phyloP scores from a whole-genome alignment of 64 coral and sea anemone genomes.

The Platygyra sinensis region DNA sequence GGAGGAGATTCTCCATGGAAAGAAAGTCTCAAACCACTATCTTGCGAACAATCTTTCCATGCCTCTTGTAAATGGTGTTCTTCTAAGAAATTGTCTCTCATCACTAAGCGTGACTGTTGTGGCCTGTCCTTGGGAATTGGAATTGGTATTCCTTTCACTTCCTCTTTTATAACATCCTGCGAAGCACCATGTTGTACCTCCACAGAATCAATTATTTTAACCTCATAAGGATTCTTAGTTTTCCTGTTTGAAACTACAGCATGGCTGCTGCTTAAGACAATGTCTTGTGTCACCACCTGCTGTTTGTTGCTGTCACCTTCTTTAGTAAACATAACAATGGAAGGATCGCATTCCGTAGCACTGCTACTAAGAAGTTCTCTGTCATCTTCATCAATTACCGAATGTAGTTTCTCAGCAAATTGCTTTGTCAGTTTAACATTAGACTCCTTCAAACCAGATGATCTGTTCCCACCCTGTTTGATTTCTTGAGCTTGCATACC shows the following conservation, averaged over 20 bases:
- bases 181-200: not conserved
- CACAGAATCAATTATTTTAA: not conserved
- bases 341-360: not conserved
- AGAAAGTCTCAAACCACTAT: not conserved
- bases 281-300: not conserved
- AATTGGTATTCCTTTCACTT: not conserved
- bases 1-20: not conserved
- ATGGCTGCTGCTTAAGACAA: not conserved
- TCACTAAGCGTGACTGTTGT: not conserved
- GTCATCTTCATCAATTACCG: conserved; percentile 59
- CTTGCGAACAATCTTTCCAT: not conserved
- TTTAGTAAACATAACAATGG: not conserved
- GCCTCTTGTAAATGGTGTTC: not conserved
- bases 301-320: not conserved
- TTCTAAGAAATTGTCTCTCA: conserved; percentile 30
- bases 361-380: conserved; percentile 6
- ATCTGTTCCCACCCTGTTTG: conserved; percentile 1
- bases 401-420: conserved; percentile 53
- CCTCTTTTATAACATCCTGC: not conserved
- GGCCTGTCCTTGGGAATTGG: not conserved
- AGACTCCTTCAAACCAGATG: not conserved
- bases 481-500: not conserved
- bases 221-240: not conserved
- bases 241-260: not conserved
- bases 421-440: conserved; percentile 63